Evolutionary conservation across 2,888 invertebrate genomes (phyloP), one percentile per base, ranked within the genome.

Genomic region (Mellilla xanthometata): DNA sequence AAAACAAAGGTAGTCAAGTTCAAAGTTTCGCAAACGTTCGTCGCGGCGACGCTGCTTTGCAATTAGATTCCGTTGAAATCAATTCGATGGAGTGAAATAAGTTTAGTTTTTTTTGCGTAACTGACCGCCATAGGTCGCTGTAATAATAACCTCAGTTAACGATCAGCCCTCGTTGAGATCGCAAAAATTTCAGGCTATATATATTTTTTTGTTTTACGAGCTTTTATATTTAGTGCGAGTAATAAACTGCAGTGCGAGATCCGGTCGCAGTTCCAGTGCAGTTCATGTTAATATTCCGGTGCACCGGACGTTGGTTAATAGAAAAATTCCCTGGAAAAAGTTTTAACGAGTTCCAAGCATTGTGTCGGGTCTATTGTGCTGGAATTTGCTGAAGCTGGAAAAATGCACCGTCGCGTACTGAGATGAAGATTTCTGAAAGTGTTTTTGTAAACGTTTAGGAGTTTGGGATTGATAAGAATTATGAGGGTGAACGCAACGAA

Each of bases 331-430:
- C 34, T 52, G 35, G 42, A 58, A 63, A 55, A 52, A 57, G 63
- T 72, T 73, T 65, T 76, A 78, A 81, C 73, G 69, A 77, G 76
- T 67, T 71, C 59, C 52, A 49, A 60, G 64, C 60, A 76, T 71
- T 73, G 72, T 72, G 61, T 35, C 46, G 52, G 58, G 34, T 53
- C 63, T 54, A 73, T 77, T 80, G 78, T 78, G 62, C 39, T 6
- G 26, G 39, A 39, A 46, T 41, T 49, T 52, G 13, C 38, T 39
- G 41, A 39, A 54, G 44, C 28, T 12, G 59, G 54, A 58, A 71
- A 68, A 76, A 74, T 73, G 72, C 60, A 62, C 52, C 53, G 59
- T 35, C 42, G 54, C 33, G 54, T 64, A 62, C 53, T 57, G 61
- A 67, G 66, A 73, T 73, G 74, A 72, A 55, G 59, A 63, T 65